Evolutionary conservation across 2,888 invertebrate genomes (phyloP), one percentile per base, ranked within the genome.

Genomic region (Drosophila pegasa): DNA sequence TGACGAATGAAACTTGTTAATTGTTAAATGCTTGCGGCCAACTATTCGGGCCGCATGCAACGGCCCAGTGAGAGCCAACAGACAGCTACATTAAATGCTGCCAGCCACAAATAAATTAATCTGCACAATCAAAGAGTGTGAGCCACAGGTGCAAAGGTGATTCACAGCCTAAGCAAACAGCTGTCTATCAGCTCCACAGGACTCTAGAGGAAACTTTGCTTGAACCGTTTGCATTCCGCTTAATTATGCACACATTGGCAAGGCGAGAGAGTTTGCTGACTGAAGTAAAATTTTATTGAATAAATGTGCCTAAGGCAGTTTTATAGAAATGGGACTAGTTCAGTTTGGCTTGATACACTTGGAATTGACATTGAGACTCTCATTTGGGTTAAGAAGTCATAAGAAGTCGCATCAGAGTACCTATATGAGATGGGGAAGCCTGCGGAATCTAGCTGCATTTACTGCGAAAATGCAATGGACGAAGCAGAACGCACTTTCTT

Each of bases 1-100:
- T 63, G 72, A 73, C 63, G 68, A 73, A 63, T 57, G 48, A 43
- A 65, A 61, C 75, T 67, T 75, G 75, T 75, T 75, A 75, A 75
- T 50, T 63, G 76, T 69, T 72, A 35, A 76, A 59, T 67, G 52
- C 29, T 40, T 59, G 50, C 27, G 51, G 47, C 58, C 18, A 40
- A 52, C 14, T 47, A 35, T 31, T 52, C 20, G 35, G 35, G 40
- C 9, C n/a, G 10, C 31, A n/a, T n/a, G 33, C 7, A 16, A n/a
- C 25, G 16, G 35, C 50, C 1, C 37, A 18, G 33, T 18, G 35
- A 10, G 27, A 45, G 27, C 10, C 9, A 1, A 8, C 9, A 22
- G 18, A 31, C 31, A 37, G 55, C 22, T 8, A 35, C n/a, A 33
- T 8, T 33, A 38, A 61, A 31, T 58, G 20, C 18, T n/a, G 45